Evolutionary conservation across 2,797 vertebrate species (phyloP), one percentile per base, ranked within the genome.

Genomic region (Remorina albescens): DNA sequence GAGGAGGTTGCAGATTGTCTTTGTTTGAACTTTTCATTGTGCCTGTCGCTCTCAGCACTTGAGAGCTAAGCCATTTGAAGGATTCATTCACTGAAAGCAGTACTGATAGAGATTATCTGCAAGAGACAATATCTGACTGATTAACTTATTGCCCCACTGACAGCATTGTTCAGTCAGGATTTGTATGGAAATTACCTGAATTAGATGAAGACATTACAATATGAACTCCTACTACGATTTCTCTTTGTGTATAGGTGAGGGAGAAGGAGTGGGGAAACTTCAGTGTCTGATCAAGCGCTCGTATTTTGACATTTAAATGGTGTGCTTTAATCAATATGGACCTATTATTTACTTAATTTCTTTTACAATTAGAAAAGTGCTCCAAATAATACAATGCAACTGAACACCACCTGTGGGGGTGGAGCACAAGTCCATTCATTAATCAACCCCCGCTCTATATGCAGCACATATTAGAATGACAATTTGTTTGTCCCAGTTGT

Each of bases 41-140:
- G 19, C 10, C 13, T 9, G 23, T 64, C 11, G 2, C 53, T 44
- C 47, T 37, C 23, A 60, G 41, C 21, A 39, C 28, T 25, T 28
- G 44, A 63, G 47, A 63, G 47, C 44, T 34, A 4, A 69, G 36
- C 7, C 34, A 21, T 71, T 10, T 60, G 53, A 64, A 23, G 0
- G 26, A 66, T 68, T 57, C 16, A 54, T 44, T 44, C 34, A 59
- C 32, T 59, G 61, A 51, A 59, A 36, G 67, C 44, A 36, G 67
- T 5, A 13, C 62, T 75, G 49, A 46, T 44, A 42, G n/a, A 39
- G 36, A 42, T 13, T 19, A 2, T 25, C 69, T 57, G n/a, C 46
- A 19, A 44, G 75, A 71, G 65, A 58, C 49, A 66, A 57, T 75
- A 64, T 72, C 62, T 70, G 50, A 62, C 25, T 57, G 41, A 71